Percentiles rank a stretch among this genome's conserved stretches.
phyloP scores from a whole-genome alignment of 2,797 vertebrate genomes.

The Pipistrellus pygmaeus region DNA sequence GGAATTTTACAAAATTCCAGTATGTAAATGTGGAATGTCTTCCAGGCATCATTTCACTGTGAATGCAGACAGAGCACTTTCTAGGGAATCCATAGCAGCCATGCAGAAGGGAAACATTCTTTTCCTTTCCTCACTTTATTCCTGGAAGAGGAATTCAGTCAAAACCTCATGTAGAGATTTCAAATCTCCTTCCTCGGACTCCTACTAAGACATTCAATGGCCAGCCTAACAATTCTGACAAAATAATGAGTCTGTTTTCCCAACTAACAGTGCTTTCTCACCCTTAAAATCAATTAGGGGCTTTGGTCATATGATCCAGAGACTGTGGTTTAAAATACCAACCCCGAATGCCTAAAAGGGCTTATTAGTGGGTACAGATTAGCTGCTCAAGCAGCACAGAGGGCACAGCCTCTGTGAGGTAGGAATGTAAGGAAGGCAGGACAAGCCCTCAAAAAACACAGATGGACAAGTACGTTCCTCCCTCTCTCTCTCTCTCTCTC shows the following conservation, averaged over 20 bases:
- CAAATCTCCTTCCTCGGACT: background rate
- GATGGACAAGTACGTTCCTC: background rate
- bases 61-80: background rate
- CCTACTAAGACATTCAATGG: conserved; percentile 15
- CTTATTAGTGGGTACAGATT: background rate
- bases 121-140: background rate
- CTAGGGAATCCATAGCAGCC: background rate
- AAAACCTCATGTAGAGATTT: background rate
- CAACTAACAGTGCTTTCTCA: conserved; percentile 20
- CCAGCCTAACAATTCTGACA: conserved; percentile 13
- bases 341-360: background rate
- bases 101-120: background rate
- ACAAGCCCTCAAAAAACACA: background rate
- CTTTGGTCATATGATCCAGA: background rate
- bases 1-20: background rate
- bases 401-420: background rate
- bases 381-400: background rate
- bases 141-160: background rate
- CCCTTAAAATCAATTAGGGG: conserved; percentile 55
- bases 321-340: conserved; percentile 44
- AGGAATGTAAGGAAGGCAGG: background rate
- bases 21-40: background rate
- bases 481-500: background rate
- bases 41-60: background rate
- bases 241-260: conserved; percentile 27